phyloP scores from a whole-genome alignment of 2,888 invertebrate genomes.

The Spisula solida region DNA sequence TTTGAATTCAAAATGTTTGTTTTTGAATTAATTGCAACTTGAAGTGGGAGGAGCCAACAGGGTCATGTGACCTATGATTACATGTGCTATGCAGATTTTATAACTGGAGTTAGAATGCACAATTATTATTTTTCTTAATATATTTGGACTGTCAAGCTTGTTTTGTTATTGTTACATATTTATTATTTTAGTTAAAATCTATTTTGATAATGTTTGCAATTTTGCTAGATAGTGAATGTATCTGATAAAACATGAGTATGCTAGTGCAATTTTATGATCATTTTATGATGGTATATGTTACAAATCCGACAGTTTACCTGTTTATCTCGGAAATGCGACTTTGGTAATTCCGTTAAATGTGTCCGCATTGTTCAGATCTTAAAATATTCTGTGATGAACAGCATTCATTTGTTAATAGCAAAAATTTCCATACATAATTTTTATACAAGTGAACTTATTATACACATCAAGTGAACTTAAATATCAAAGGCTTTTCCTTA shows the following conservation, averaged over 20 bases:
- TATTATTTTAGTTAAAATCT: background rate
- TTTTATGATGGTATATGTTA: background rate
- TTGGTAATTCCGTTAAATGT: too few species aligned
- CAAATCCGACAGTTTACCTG: too few species aligned
- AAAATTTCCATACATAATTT: too few species aligned
- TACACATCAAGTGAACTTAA: too few species aligned
- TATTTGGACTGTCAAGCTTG: background rate
- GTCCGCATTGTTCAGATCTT: too few species aligned
- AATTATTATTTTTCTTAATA: background rate
- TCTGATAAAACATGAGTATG: background rate
- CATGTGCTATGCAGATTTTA: background rate
- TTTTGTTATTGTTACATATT: background rate
- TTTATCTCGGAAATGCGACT: too few species aligned
- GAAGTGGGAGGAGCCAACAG: background rate
- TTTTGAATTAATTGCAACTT: background rate
- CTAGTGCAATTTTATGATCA: background rate
- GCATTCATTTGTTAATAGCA: too few species aligned
- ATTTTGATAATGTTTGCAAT: background rate
- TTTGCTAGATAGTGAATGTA: background rate
- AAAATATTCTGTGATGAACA: too few species aligned
- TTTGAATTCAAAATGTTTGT: background rate
- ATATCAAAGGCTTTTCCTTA: too few species aligned
- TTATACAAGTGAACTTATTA: too few species aligned
- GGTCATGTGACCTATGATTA: background rate
- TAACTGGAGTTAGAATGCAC: background rate